A percentile compares a stretch with the other conserved stretches of the same genome.
These are phyloP conservation scores for Chouioia cunea DNA, from an alignment of 2,888 invertebrate species.

Conservation along the genomic window DNA sequence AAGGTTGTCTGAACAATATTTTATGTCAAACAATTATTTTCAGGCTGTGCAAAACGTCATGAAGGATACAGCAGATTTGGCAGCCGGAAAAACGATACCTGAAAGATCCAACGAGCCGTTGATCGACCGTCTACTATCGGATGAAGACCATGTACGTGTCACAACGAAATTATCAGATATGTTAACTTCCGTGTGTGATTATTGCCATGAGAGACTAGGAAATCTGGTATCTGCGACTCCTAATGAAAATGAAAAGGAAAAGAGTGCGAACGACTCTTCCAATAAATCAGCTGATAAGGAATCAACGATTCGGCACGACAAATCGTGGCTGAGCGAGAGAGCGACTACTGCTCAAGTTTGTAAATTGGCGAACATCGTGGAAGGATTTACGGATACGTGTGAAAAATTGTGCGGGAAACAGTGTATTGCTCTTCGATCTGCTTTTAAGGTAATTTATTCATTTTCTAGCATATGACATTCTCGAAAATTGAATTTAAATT, in stretches of 20 bases:
- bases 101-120: constrained; percentile 70
- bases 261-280: constrained; percentile 52
- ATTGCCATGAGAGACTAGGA: constrained; percentile 92
- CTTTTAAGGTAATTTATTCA: constrained; percentile 74
- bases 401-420: constrained; percentile 80
- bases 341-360: constrained; percentile 84
- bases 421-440: constrained; percentile 84
- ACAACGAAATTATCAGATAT: constrained; percentile 81
- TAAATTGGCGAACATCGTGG: constrained; percentile 81
- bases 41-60: constrained; percentile 82
- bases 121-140: constrained; percentile 78
- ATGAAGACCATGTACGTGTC: constrained; percentile 78
- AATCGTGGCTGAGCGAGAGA: constrained; percentile 74
- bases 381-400: constrained; percentile 82
- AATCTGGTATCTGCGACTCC: constrained; percentile 86
- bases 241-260: constrained; percentile 70
- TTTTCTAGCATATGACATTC: constrained; percentile 10
- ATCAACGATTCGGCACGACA: constrained; percentile 56
- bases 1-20: neutral
- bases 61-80: constrained; percentile 79
- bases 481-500: neutral
- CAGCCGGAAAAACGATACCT: constrained; percentile 70
- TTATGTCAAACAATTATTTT: constrained; percentile 65
- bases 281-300: constrained; percentile 59
- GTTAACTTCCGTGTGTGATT: constrained; percentile 87